These are phyloP conservation scores for Harpagus bidentatus DNA, from an alignment of 2,113 vertebrate genomes.

Conservation along the genomic window DNA sequence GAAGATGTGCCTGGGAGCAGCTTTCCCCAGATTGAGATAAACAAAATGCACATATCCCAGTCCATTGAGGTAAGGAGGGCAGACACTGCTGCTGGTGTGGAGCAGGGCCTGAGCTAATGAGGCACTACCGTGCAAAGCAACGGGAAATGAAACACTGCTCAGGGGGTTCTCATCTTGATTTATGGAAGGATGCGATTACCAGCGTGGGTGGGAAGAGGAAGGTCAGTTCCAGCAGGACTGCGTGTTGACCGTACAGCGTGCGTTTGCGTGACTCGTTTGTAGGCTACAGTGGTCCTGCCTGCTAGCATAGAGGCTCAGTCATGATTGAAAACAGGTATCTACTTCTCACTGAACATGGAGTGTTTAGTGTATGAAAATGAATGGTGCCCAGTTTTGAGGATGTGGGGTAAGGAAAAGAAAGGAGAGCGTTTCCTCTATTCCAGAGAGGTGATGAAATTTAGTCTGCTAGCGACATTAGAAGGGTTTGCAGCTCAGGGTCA, in stretches of 20 bases:
- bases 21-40: constrained; percentile 93
- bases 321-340: too few relatives aligned
- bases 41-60: constrained; percentile 99
- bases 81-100: fast-evolving
- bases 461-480: not conserved
- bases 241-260: not conserved
- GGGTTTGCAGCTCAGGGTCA: not conserved
- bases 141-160: not conserved
- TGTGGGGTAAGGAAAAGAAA: not conserved
- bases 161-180: not conserved
- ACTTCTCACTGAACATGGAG: fast-evolving
- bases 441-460: not conserved
- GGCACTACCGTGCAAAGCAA: not conserved
- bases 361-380: not conserved
- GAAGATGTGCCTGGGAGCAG: constrained; percentile 83
- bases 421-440: not conserved
- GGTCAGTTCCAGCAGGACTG: not conserved
- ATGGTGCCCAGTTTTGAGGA: not conserved
- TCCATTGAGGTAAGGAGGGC: constrained; percentile 89
- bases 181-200: not conserved
- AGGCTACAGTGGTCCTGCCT: not conserved
- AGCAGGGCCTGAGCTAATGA: not conserved
- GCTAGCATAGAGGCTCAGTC: not conserved
- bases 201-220: not conserved
- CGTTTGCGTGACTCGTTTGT: fast-evolving